Evolutionary conservation across 2,113 vertebrate species (phyloP).

Genomic region (Dipodomys spectabilis): DNA sequence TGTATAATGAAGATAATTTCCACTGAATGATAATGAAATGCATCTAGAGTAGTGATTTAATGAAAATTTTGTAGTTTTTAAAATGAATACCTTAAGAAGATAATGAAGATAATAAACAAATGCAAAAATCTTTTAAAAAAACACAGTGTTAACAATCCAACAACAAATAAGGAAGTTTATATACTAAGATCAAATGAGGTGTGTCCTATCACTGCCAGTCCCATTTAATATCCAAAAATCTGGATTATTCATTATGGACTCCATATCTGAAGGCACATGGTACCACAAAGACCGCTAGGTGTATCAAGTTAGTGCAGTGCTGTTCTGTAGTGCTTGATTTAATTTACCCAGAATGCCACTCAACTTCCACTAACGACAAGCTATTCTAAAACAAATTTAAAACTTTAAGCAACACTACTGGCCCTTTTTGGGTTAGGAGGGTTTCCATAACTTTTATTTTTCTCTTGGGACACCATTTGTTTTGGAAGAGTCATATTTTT

Average conservation of each 20-base stretch:
- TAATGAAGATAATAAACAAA: background rate
- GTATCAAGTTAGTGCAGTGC: too few species aligned
- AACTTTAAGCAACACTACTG: too few species aligned
- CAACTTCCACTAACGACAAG: too few species aligned
- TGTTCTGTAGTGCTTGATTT: too few species aligned
- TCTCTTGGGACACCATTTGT: too few species aligned
- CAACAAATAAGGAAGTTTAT: background rate
- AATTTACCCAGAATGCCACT: too few species aligned
- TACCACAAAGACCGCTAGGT: too few species aligned
- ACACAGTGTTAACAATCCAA: slow-evolving; percentile 12
- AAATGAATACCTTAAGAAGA: background rate
- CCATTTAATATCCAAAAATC: background rate
- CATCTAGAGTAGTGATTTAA: background rate
- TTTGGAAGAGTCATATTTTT: too few species aligned
- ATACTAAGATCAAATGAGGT: background rate
- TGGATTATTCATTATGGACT: background rate
- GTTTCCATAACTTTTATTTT: too few species aligned
- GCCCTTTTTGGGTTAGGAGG: too few species aligned
- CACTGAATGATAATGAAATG: background rate
- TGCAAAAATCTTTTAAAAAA: background rate
- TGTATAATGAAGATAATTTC: background rate
- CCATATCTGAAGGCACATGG: too few species aligned
- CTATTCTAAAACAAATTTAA: too few species aligned
- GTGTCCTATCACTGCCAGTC: background rate
- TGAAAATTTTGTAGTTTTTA: background rate